Conservation (phyloP, 2,797 vertebrate genomes). For the Acridotheres tristis region DNA sequence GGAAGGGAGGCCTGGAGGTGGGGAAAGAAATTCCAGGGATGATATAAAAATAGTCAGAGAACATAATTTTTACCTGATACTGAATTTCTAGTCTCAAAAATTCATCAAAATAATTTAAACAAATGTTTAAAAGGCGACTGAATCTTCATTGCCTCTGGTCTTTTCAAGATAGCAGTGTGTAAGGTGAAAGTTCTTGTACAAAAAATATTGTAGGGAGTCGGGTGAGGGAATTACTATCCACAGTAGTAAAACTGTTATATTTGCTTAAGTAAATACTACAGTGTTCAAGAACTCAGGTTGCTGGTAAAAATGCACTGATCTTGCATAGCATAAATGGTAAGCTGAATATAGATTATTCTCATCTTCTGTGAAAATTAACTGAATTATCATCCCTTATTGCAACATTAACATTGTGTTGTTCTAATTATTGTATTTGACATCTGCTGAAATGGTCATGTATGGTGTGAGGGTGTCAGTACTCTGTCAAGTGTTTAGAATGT, state of each 20-base stretch:
- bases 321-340: background rate
- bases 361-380: background rate
- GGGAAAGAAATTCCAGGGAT: background rate
- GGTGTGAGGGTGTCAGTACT: background rate
- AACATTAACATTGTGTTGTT: background rate
- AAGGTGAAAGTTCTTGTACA: background rate
- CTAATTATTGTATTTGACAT: background rate
- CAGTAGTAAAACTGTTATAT: background rate
- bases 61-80: background rate
- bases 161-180: background rate
- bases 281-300: background rate
- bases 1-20: too few relatives aligned
- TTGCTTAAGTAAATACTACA: background rate
- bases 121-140: background rate
- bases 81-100: background rate
- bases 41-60: background rate
- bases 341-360: background rate
- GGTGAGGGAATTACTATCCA: background rate
- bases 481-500: background rate
- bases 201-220: background rate
- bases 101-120: background rate
- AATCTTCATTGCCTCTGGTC: background rate
- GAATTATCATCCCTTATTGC: background rate
- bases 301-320: background rate
- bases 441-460: background rate